A percentile compares a stretch with the other conserved stretches of the same genome.
These are phyloP conservation scores for Blera fallax DNA, from an alignment of 2,888 invertebrate genomes.

Conservation along the genomic window DNA sequence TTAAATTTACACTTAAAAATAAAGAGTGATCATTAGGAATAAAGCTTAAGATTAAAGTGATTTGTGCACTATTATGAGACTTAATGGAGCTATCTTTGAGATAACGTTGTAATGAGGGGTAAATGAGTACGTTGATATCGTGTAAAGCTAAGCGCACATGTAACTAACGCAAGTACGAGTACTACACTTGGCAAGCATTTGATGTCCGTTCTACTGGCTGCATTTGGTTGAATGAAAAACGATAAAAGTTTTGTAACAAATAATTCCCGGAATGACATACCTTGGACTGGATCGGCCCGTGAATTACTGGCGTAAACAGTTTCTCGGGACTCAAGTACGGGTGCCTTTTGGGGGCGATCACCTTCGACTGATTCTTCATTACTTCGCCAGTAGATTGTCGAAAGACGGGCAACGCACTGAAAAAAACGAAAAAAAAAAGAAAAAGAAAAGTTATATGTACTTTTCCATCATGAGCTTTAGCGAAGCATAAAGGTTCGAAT, in stretches of 20 bases:
- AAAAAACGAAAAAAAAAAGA: conserved; percentile 6
- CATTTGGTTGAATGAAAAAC: conserved; percentile 81
- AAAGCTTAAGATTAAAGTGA: conserved; percentile 37
- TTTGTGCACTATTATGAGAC: conserved; percentile 26
- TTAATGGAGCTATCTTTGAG: conserved; percentile 69
- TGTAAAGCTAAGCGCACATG: conserved; percentile 62
- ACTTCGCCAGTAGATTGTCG: conserved; percentile 87
- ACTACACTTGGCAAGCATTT: conserved; percentile 65
- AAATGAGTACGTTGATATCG: conserved; percentile 63
- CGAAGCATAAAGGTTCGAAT: too few relatives aligned
- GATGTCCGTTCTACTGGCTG: conserved; percentile 76
- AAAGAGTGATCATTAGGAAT: conserved; percentile 43
- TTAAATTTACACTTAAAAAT: conserved; percentile 43
- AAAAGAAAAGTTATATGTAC: not conserved
- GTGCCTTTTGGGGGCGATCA: conserved; percentile 86
- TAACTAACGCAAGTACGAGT: conserved; percentile 53
- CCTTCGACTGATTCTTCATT: conserved; percentile 90
- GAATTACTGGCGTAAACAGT: conserved; percentile 83
- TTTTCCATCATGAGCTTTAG: too few relatives aligned
- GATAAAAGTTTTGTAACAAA: conserved; percentile 82
- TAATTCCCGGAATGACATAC: conserved; percentile 83
- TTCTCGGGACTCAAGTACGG: conserved; percentile 87
- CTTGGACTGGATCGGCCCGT: conserved; percentile 88
- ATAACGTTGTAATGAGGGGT: conserved; percentile 44
- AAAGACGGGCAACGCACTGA: conserved; percentile 87